phyloP scores from a whole-genome alignment of 2,888 invertebrate genomes.

The Anorthoa munda region DNA sequence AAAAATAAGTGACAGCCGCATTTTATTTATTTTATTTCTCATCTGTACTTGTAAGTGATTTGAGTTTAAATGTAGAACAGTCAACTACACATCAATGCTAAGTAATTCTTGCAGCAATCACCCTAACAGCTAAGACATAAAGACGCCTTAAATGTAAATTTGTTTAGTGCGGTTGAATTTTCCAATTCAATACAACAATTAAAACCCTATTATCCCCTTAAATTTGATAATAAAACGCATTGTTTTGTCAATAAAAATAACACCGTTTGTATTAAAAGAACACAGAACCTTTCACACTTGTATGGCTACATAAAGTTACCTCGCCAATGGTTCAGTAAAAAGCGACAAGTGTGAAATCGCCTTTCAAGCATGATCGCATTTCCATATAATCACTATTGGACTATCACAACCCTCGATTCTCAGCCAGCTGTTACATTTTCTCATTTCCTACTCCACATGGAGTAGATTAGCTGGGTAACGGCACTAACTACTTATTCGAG shows the following conservation, averaged over 20 bases:
- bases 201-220: not conserved
- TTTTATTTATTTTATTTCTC: not conserved
- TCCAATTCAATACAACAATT: not conserved
- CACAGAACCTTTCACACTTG: constrained; percentile 52
- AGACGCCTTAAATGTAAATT: too few relatives aligned
- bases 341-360: constrained; percentile 74
- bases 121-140: too few relatives aligned
- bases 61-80: too few relatives aligned
- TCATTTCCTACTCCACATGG: constrained; percentile 73
- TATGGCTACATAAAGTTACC: constrained; percentile 57
- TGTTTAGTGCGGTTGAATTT: too few relatives aligned
- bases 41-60: too few relatives aligned
- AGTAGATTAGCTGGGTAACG: constrained; percentile 56
- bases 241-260: constrained; percentile 24
- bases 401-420: constrained; percentile 73
- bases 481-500: constrained; percentile 43
- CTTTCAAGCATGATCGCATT: constrained; percentile 77
- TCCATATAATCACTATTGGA: constrained; percentile 79
- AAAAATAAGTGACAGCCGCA: not conserved
- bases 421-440: constrained; percentile 74
- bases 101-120: too few relatives aligned
- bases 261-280: constrained; percentile 26
- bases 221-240: constrained; percentile 7
- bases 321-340: constrained; percentile 68
- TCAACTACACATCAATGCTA: too few relatives aligned